These are phyloP conservation scores for Meandrusa payeni DNA, from an alignment of 2,888 invertebrate species.

Conservation along the genomic window DNA sequence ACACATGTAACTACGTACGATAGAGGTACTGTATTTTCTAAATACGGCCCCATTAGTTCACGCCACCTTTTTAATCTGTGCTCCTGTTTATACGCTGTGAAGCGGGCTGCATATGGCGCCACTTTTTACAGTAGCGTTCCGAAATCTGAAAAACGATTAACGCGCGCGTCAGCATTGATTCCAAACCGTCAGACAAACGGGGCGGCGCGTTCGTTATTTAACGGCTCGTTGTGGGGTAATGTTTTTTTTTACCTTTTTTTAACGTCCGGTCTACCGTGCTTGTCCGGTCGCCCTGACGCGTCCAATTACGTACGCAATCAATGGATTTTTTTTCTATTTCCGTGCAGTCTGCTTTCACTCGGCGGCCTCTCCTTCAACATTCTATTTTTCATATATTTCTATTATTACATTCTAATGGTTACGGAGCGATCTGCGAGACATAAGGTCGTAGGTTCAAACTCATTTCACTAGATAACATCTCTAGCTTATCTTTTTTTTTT, in stretches of 20 bases:
- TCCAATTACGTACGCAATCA: conserved; percentile 3
- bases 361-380: too few species aligned
- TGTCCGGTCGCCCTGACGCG: conserved; percentile 4
- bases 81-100: background rate
- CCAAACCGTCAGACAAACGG: too few species aligned
- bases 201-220: background rate
- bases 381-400: too few species aligned
- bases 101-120: background rate
- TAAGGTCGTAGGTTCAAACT: too few species aligned
- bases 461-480: too few species aligned
- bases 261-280: background rate
- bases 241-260: too few species aligned
- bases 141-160: conserved; percentile 2
- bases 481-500: too few species aligned
- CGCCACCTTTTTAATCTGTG: background rate
- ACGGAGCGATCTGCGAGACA: too few species aligned
- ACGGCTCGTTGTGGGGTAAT: background rate
- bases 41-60: background rate
- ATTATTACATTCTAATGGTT: too few species aligned
- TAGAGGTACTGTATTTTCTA: background rate
- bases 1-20: background rate
- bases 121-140: background rate
- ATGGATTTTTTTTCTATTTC: conserved; percentile 1
- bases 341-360: too few species aligned
- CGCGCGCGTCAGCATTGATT: background rate